phyloP scores from a whole-genome alignment of 2,888 invertebrate genomes.

The Cerastoderma edule region DNA sequence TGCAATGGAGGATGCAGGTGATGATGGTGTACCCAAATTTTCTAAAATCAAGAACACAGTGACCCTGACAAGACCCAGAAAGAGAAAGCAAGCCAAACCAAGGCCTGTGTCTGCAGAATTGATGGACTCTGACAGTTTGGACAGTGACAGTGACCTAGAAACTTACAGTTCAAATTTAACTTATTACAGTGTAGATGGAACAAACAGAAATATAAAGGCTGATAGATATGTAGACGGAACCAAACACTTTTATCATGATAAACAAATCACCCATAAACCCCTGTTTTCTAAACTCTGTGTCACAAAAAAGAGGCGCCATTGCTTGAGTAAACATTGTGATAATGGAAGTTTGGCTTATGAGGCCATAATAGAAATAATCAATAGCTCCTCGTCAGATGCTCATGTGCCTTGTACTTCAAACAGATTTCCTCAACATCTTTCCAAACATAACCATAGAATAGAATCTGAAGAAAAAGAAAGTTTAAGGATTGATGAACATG shows the following conservation, averaged over 20 bases:
- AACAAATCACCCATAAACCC: slow-evolving; percentile 33
- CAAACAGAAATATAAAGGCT: too few relatives aligned
- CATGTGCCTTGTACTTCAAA: slow-evolving; percentile 40
- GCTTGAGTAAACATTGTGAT: neutral
- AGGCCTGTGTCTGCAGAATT: neutral
- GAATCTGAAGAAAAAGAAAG: neutral
- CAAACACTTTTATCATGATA: too few relatives aligned
- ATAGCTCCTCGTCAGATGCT: neutral
- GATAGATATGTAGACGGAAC: too few relatives aligned
- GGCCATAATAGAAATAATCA: slow-evolving; percentile 29
- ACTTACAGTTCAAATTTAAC: neutral
- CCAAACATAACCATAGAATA: slow-evolving; percentile 34
- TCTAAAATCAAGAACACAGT: too few relatives aligned
- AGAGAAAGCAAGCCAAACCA: slow-evolving; percentile 11
- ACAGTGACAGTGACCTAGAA: neutral
- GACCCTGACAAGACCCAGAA: neutral
- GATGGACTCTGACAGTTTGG: neutral
- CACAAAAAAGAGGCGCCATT: neutral
- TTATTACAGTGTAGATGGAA: too few relatives aligned
- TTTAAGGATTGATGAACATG: neutral
- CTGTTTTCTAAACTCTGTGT: slow-evolving; percentile 34
- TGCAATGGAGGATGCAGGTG: too few relatives aligned
- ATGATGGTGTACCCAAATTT: too few relatives aligned
- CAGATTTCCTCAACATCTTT: slow-evolving; percentile 39
- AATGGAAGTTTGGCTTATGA: neutral